Evolutionary conservation across 1,140 invertebrate species (phyloP).

Genomic region (Zaprionus davidi): DNA sequence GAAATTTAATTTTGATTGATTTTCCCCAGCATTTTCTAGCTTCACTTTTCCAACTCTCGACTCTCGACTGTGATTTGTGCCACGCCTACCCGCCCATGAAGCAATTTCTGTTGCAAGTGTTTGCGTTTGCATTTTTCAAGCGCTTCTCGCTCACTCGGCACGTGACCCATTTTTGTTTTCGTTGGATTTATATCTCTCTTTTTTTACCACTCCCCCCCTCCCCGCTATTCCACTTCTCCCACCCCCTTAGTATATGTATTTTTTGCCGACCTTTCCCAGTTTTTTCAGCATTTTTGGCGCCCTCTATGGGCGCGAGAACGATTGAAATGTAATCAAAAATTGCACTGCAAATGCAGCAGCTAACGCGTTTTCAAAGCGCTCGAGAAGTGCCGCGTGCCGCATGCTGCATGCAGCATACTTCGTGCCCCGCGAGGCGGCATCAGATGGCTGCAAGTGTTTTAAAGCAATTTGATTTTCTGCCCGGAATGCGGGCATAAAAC

Average conservation of each 20-base stretch:
- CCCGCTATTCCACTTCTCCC: conserved; percentile 15
- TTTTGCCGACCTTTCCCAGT: not conserved
- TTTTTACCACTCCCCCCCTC: not conserved
- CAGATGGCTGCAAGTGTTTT: conserved; percentile 20
- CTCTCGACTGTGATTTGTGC: conserved; percentile 38
- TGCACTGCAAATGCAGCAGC: conserved; percentile 51
- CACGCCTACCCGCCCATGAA: conserved; percentile 30
- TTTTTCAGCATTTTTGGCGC: not conserved
- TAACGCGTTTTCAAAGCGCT: conserved; percentile 47
- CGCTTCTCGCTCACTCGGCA: conserved; percentile 20
- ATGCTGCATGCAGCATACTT: not conserved
- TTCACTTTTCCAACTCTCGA: not conserved
- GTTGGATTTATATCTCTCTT: conserved; percentile 3
- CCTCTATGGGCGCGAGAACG: conserved; percentile 19
- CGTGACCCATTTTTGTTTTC: conserved; percentile 55
- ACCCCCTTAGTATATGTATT: not conserved
- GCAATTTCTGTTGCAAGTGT: conserved; percentile 47
- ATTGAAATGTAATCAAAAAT: conserved; percentile 77
- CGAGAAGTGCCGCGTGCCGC: conserved; percentile 19
- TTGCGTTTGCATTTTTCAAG: conserved; percentile 55
- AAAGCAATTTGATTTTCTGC: conserved; percentile 43
- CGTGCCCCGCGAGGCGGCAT: conserved; percentile 15
- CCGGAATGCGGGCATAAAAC: conserved; percentile 22
- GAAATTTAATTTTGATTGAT: conserved; percentile 76
- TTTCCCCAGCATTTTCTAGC: conserved; percentile 39